These are phyloP conservation scores for Mystacides longicornis DNA, from an alignment of 2,888 invertebrate species.

Conservation along the genomic window DNA sequence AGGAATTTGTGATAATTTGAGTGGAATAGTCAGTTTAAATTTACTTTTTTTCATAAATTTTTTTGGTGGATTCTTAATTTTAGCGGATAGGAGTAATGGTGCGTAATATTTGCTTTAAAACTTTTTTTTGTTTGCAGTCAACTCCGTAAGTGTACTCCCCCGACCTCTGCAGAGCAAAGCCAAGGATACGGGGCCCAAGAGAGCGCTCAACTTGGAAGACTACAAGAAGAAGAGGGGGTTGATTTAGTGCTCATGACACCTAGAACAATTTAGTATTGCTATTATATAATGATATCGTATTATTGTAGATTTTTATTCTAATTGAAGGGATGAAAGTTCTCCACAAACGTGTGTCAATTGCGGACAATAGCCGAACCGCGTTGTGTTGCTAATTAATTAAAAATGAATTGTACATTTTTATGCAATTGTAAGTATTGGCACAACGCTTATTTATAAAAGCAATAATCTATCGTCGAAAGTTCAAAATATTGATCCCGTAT, in stretches of 20 bases:
- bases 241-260: conserved; percentile 47
- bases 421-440: too few species aligned
- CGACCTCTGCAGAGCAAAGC: conserved; percentile 62
- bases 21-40: neutral
- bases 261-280: neutral
- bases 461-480: too few species aligned
- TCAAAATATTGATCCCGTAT: too few species aligned
- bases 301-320: too few species aligned
- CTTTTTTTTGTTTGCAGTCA: conserved; percentile 48
- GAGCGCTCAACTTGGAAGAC: conserved; percentile 83
- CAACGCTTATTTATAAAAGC: too few species aligned
- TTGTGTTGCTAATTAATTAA: too few species aligned
- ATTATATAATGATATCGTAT: too few species aligned
- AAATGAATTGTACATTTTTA: too few species aligned
- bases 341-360: too few species aligned
- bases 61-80: neutral
- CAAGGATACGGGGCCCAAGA: conserved; percentile 73
- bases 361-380: too few species aligned
- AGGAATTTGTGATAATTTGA: too few species aligned
- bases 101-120: neutral
- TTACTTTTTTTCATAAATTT: neutral
- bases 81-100: neutral
- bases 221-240: conserved; percentile 90
- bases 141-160: conserved; percentile 63
- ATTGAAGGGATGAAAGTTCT: too few species aligned